A percentile compares a stretch with the other conserved stretches of the same genome.
These are phyloP conservation scores for Pseudochirops cupreus DNA, from an alignment of 2,797 vertebrate species.

Conservation along the genomic window DNA sequence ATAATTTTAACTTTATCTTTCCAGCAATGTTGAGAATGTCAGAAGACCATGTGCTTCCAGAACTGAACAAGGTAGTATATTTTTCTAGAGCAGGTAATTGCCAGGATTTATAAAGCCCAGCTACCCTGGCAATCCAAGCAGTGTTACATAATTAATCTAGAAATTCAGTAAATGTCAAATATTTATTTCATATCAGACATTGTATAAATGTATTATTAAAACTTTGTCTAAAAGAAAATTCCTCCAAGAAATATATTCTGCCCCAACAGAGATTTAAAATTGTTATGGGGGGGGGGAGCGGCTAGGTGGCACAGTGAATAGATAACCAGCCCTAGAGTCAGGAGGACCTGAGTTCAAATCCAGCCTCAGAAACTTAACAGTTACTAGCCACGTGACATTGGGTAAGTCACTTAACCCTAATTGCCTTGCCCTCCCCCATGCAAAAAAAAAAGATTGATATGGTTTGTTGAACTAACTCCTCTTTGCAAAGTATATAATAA, in stretches of 20 bases:
- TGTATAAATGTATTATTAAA: not conserved
- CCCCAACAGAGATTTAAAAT: not conserved
- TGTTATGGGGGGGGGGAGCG: not conserved
- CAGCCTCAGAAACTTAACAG: too few species aligned
- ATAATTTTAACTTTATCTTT: conserved; percentile 66
- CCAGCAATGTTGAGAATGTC: conserved; percentile 99
- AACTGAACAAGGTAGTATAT: conserved; percentile 94
- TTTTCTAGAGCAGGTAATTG: not conserved
- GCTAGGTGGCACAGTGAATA: too few species aligned
- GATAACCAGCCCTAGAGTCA: too few species aligned
- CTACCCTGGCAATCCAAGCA: not conserved
- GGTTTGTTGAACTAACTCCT: not conserved
- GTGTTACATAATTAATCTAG: not conserved
- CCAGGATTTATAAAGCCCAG: not conserved
- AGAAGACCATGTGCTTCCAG: conserved; percentile 97
- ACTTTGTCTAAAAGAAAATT: not conserved
- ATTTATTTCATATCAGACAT: not conserved
- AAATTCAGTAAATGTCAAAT: not conserved
- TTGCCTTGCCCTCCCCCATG: too few species aligned
- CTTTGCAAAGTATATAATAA: not conserved
- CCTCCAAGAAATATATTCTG: not conserved
- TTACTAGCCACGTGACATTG: too few species aligned
- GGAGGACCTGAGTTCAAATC: too few species aligned
- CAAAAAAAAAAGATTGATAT: not conserved
- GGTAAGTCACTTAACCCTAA: too few species aligned